Evolutionary conservation across 2,797 vertebrate genomes (phyloP).

Genomic region (Kryptolebias ocellatus): DNA sequence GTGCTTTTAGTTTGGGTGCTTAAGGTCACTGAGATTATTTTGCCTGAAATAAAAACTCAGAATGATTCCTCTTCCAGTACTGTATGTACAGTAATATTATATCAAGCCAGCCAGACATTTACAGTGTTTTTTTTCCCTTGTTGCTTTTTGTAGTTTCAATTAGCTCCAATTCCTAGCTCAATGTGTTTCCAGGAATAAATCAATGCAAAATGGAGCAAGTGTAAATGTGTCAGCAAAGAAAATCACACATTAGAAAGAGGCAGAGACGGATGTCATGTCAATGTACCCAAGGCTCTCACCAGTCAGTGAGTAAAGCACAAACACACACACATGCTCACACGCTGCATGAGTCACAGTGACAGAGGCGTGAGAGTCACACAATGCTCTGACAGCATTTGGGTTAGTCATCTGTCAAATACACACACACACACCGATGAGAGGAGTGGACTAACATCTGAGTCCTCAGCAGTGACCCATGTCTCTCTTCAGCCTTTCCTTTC

Average conservation of each 20-base stretch:
- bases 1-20: too few relatives aligned
- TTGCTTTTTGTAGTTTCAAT: background rate
- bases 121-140: background rate
- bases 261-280: constrained; percentile 65
- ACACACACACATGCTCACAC: constrained; percentile 20
- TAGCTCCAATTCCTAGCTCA: constrained; percentile 1
- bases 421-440: constrained; percentile 53
- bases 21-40: too few relatives aligned
- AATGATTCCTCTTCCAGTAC: too few relatives aligned
- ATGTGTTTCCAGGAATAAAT: constrained; percentile 39
- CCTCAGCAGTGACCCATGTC: constrained; percentile 60
- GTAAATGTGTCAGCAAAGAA: constrained; percentile 27
- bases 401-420: constrained; percentile 62
- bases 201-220: constrained; percentile 19
- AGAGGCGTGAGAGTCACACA: constrained; percentile 64
- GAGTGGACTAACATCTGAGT: constrained; percentile 48
- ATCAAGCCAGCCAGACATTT: too few relatives aligned
- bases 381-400: constrained; percentile 53
- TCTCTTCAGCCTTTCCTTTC: constrained; percentile 54
- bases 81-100: background rate
- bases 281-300: constrained; percentile 60
- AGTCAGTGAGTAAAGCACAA: constrained; percentile 60
- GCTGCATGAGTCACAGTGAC: constrained; percentile 59
- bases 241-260: constrained; percentile 46
- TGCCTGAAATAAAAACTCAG: too few relatives aligned